Evolutionary conservation across 2,888 invertebrate genomes (phyloP).

Genomic region (Pristionchus japonicus): DNA sequence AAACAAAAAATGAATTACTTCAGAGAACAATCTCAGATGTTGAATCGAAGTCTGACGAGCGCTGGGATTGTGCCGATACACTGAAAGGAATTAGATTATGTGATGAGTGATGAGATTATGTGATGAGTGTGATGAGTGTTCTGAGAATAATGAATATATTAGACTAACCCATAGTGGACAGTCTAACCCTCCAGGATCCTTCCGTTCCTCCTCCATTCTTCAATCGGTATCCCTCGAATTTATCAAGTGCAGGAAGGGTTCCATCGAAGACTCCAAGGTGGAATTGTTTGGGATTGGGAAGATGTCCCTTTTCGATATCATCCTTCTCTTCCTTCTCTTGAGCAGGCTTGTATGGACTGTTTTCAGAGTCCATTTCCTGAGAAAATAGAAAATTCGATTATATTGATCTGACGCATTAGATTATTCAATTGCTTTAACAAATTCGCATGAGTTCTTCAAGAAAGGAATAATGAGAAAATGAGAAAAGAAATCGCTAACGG

Average conservation of each 20-base stretch:
- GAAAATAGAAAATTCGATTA: no score
- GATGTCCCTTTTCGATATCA: no score
- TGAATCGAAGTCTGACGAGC: background rate
- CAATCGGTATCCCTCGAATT: constrained; percentile 40
- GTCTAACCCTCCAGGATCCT: constrained; percentile 7
- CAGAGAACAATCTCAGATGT: background rate
- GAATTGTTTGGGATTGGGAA: constrained; percentile 26
- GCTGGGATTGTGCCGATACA: background rate
- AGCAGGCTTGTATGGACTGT: no score
- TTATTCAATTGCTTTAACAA: no score
- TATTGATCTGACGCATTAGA: no score
- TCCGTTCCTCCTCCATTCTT: background rate
- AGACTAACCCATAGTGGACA: constrained; percentile 1
- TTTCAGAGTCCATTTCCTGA: no score
- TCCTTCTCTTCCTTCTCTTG: no score
- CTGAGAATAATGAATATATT: background rate
- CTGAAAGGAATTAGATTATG: background rate
- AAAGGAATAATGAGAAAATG: no score
- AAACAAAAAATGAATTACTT: background rate
- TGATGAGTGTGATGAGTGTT: no score
- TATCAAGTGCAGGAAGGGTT: background rate
- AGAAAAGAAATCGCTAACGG: no score
- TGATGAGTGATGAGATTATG: background rate
- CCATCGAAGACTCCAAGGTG: background rate
- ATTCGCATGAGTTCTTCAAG: no score